Evolutionary conservation across 1,140 invertebrate species (phyloP).

Genomic region (Yoshiicerus persimilis): DNA sequence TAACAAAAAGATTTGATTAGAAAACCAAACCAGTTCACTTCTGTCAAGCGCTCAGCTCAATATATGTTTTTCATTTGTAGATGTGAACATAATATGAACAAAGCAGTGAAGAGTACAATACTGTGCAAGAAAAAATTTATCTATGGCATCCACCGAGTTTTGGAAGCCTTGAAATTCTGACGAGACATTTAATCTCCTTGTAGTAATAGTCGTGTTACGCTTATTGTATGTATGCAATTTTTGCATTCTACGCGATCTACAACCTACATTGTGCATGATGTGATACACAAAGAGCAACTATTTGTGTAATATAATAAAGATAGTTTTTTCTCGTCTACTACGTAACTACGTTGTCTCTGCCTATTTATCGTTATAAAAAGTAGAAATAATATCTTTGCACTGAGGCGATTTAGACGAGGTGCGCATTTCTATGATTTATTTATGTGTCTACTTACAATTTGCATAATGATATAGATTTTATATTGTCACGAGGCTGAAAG

Average conservation of each 20-base stretch:
- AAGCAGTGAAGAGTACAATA: too few species aligned
- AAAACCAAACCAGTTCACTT: background rate
- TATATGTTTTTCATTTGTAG: background rate
- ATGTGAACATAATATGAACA: background rate
- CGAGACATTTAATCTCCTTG: background rate
- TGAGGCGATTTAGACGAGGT: background rate
- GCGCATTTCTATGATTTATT: background rate
- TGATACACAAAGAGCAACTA: background rate
- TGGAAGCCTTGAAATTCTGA: background rate
- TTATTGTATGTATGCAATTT: background rate
- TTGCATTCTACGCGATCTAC: background rate
- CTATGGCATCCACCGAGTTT: background rate
- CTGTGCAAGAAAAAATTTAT: too few species aligned
- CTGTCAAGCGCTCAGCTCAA: background rate
- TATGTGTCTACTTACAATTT: background rate
- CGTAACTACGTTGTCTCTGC: too few species aligned
- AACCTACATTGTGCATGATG: background rate
- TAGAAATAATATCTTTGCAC: background rate
- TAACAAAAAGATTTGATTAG: background rate
- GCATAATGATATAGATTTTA: background rate
- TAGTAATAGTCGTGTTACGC: too few species aligned
- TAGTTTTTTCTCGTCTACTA: background rate
- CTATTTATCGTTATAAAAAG: background rate
- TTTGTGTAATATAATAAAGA: background rate
- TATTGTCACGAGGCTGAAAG: background rate